Evolutionary conservation across 2,113 vertebrate species (phyloP), one percentile per base, ranked within the genome.

Genomic region (Alexandromys fortis): DNA sequence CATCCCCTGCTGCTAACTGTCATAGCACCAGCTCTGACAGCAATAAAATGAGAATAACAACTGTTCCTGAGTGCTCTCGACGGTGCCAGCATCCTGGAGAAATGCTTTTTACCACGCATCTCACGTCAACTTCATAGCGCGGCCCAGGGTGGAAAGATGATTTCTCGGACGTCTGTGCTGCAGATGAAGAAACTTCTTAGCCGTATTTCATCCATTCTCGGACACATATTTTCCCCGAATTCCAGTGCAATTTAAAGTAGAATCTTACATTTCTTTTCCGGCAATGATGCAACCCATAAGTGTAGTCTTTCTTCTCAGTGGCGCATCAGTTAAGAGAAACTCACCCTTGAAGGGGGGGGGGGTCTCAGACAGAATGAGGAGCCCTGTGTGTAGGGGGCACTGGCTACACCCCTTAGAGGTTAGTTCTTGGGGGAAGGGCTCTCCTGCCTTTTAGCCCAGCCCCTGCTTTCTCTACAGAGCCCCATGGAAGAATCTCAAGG

Each of bases 271-370:
- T 63, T 83, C 45, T 88, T 58, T 68, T 79, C 72, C 24, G 17
- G 73, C 0, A 49, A 73, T 16, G 68, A 13, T 9, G 8, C n/a
- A 85, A 11, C 58, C 30, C 81, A 1, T 26, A 52, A 73, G 47
- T 7, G 13, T 4, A 16, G 24, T 38, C n/a, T 33, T n/a, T 35
- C 58, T 82, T 35, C 58, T 82, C 10, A 11, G 68, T 0, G 1
- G 47, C 11, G 11, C 16, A 42, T 49, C 1, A 22, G 58, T 24
- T 38, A 47, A 86, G 0, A 13, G 24, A 19, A 1, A 0, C 0
- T 35, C 33, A 33, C 12, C 19, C 82, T 61, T 4, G 1, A 0
- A 2, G 55, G 26, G 3, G 49, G 3, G 49, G 49, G 67, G 16
- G 42, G 3, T 30, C 45, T 52, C 45, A 9, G 0, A 87, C 52